These are phyloP conservation scores for Emydura subglobosa DNA, from an alignment of 2,113 vertebrate genomes.

Conservation along the genomic window DNA sequence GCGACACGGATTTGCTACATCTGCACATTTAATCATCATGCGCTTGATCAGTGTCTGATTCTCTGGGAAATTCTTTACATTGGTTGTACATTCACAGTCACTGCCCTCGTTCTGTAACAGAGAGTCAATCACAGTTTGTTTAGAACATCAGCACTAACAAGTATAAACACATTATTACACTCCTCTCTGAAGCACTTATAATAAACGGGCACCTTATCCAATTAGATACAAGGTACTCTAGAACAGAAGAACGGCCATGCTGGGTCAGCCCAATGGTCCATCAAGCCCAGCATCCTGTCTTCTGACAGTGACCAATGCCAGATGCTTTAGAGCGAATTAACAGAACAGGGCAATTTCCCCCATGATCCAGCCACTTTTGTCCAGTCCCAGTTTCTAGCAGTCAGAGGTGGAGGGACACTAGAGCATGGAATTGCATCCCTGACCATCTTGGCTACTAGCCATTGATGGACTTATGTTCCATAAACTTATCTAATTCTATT, in stretches of 20 bases:
- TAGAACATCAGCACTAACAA: neutral
- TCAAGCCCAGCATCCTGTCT: neutral
- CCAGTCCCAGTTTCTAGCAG: neutral
- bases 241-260: neutral
- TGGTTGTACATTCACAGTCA: slow-evolving; percentile 83
- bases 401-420: neutral
- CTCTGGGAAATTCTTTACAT: slow-evolving; percentile 90
- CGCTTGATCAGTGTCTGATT: slow-evolving; percentile 95
- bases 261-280: neutral
- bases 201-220: neutral
- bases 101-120: slow-evolving; percentile 84
- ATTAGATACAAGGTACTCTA: neutral
- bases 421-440: neutral
- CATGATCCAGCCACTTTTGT: neutral
- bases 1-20: slow-evolving; percentile 95
- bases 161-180: rapidly evolving
- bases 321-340: neutral
- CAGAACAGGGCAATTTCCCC: neutral
- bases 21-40: slow-evolving; percentile 98
- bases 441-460: neutral
- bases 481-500: neutral
- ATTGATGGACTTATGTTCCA: neutral
- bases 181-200: neutral
- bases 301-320: neutral
- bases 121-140: neutral